Evolutionary conservation across 2,888 invertebrate genomes (phyloP).

Genomic region (Cryptophagus acutangulus): DNA sequence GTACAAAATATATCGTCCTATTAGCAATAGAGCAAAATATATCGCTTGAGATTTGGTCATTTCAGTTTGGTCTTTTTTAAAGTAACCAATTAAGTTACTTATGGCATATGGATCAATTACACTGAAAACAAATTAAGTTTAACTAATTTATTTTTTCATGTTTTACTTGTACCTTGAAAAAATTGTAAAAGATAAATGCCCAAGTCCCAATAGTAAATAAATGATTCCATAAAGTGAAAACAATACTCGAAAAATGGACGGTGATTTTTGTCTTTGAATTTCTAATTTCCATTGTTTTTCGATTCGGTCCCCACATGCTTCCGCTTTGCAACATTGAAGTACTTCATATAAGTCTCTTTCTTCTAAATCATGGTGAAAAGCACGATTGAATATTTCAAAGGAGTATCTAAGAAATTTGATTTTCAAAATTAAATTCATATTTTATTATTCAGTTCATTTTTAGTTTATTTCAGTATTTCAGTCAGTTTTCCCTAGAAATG

Average conservation of each 20-base stretch:
- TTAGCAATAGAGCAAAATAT: slow-evolving; percentile 67
- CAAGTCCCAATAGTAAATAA: background rate
- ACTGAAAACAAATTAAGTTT: slow-evolving; percentile 43
- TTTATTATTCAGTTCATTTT: no score
- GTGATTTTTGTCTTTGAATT: no score
- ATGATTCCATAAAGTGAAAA: background rate
- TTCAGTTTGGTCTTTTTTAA: slow-evolving; percentile 51
- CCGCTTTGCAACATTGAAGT: slow-evolving; percentile 51
- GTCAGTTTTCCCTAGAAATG: no score
- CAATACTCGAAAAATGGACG: background rate
- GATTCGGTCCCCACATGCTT: slow-evolving; percentile 46
- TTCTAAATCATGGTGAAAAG: slow-evolving; percentile 58
- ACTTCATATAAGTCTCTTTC: slow-evolving; percentile 54
- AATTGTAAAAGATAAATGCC: slow-evolving; percentile 21
- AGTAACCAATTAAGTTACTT: slow-evolving; percentile 60
- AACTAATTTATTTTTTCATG: slow-evolving; percentile 31
- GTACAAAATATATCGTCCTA: slow-evolving; percentile 64
- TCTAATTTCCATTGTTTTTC: slow-evolving; percentile 22
- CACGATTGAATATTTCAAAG: slow-evolving; percentile 58
- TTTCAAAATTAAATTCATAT: no score
- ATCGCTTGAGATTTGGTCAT: slow-evolving; percentile 54
- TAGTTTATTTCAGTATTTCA: no score
- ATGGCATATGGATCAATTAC: slow-evolving; percentile 59
- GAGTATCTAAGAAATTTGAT: slow-evolving; percentile 59
- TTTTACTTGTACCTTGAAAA: slow-evolving; percentile 35